Percentiles rank a stretch among this genome's conserved stretches.
phyloP scores from a whole-genome alignment of 2,888 invertebrate genomes.

The Anticlea derivata region DNA sequence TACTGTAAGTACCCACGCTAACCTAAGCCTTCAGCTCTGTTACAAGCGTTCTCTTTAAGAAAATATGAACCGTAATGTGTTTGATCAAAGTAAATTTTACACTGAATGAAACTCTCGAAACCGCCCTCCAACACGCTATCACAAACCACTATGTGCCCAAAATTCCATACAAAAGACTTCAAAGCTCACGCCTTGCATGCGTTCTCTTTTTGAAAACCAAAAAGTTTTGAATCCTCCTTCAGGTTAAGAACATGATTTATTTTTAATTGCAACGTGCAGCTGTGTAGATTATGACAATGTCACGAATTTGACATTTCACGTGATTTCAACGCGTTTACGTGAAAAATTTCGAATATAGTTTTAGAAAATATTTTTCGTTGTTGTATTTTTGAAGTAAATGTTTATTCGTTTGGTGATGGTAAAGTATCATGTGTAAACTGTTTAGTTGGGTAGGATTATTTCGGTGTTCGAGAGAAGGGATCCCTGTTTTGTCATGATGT shows the following conservation, averaged over 20 bases:
- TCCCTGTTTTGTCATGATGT: slow-evolving; percentile 71
- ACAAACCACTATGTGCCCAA: slow-evolving; percentile 7
- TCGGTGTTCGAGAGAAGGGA: slow-evolving; percentile 56
- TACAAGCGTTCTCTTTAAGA: too few species aligned
- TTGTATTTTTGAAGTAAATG: slow-evolving; percentile 80
- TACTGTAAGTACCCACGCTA: too few species aligned
- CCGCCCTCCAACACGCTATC: slow-evolving; percentile 6
- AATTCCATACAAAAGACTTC: slow-evolving; percentile 27
- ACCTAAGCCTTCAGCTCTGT: too few species aligned
- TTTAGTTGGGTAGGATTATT: slow-evolving; percentile 55
- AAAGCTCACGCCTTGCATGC: slow-evolving; percentile 22
- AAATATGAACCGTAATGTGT: background rate
- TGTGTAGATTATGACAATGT: slow-evolving; percentile 41
- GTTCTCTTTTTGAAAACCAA: slow-evolving; percentile 25
- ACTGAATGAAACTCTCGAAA: background rate
- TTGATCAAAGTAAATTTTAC: background rate
- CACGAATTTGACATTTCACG: slow-evolving; percentile 47
- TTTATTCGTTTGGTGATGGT: slow-evolving; percentile 77
- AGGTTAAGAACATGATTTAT: slow-evolving; percentile 21
- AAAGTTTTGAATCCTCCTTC: background rate
- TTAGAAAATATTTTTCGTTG: slow-evolving; percentile 76
- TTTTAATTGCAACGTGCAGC: slow-evolving; percentile 27
- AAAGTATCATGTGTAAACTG: slow-evolving; percentile 78
- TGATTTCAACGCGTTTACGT: slow-evolving; percentile 66
- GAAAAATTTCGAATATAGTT: slow-evolving; percentile 75